Percentiles rank a stretch among this genome's conserved stretches.
These are phyloP conservation scores for Ecliptopera silaceata DNA, from an alignment of 2,888 invertebrate genomes.

Conservation along the genomic window DNA sequence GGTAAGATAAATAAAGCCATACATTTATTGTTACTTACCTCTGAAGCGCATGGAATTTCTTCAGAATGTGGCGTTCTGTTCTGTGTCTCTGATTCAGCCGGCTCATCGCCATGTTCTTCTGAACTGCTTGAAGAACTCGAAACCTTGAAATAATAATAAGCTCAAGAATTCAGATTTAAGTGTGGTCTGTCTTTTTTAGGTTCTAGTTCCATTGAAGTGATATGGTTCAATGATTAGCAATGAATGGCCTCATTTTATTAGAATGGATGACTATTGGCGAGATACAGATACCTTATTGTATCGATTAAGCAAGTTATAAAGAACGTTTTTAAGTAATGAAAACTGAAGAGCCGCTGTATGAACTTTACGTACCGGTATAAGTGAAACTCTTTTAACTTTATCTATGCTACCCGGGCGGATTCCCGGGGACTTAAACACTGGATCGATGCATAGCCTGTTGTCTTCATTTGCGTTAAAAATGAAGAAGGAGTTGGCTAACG, in stretches of 20 bases:
- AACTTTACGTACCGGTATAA: constrained; percentile 63
- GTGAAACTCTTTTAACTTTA: constrained; percentile 44
- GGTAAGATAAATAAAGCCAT: background rate
- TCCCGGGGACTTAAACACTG: constrained; percentile 42
- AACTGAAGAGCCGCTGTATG: no score
- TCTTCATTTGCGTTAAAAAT: constrained; percentile 75
- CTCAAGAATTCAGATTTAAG: background rate
- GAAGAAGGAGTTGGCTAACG: constrained; percentile 65
- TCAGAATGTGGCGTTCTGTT: background rate
- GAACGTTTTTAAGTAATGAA: no score
- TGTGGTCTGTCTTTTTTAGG: no score
- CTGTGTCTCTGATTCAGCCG: background rate
- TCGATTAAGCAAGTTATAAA: no score
- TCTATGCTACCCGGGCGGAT: constrained; percentile 37
- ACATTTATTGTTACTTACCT: background rate
- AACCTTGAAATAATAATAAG: constrained; percentile 12
- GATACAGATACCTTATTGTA: no score
- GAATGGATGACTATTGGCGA: no score
- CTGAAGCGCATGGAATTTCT: background rate
- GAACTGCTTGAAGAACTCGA: constrained; percentile 38
- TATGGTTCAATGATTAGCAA: no score
- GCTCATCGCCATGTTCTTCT: constrained; percentile 1
- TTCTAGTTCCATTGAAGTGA: no score
- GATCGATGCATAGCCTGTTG: constrained; percentile 65
- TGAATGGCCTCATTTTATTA: no score